Percentiles rank a stretch among this genome's conserved stretches.
These are phyloP conservation scores for Anticlea derivata DNA, from an alignment of 2,888 invertebrate species.

Conservation along the genomic window DNA sequence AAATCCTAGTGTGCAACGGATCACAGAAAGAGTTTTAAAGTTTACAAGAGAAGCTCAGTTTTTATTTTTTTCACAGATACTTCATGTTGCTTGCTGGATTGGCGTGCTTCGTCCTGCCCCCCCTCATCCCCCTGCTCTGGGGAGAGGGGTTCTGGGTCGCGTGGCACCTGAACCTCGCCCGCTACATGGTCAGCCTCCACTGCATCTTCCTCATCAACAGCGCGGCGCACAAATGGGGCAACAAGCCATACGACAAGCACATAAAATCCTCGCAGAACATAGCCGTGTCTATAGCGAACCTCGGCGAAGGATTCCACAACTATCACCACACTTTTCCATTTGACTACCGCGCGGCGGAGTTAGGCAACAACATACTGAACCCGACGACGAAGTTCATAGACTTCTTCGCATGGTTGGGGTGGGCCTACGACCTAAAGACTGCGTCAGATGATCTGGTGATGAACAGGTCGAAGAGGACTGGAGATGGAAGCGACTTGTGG, in stretches of 20 bases:
- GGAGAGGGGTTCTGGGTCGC: slow-evolving; percentile 5
- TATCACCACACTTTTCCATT: too few relatives aligned
- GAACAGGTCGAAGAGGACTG: slow-evolving; percentile 12
- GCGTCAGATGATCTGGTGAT: not conserved
- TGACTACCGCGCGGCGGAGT: slow-evolving; percentile 41
- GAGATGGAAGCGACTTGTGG: slow-evolving; percentile 6
- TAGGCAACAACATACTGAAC: slow-evolving; percentile 71
- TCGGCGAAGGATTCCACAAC: slow-evolving; percentile 50
- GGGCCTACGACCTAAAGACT: slow-evolving; percentile 48
- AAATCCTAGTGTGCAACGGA: too few relatives aligned
- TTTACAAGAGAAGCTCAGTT: too few relatives aligned
- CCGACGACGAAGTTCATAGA: slow-evolving; percentile 55
- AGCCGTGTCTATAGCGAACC: slow-evolving; percentile 22
- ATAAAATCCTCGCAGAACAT: slow-evolving; percentile 37
- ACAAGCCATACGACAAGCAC: slow-evolving; percentile 64
- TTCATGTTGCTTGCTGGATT: slow-evolving; percentile 5
- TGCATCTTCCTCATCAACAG: slow-evolving; percentile 85
- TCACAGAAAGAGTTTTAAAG: too few relatives aligned
- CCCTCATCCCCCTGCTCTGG: slow-evolving; percentile 19
- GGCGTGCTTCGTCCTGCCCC: slow-evolving; percentile 28
- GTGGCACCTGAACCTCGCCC: slow-evolving; percentile 14
- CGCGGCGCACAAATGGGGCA: slow-evolving; percentile 81
- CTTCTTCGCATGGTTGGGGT: slow-evolving; percentile 55
- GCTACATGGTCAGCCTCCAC: slow-evolving; percentile 19
- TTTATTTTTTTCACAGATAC: slow-evolving; percentile 1